Conservation (phyloP, 2,888 invertebrate species). For the Rhagium mordax region DNA sequence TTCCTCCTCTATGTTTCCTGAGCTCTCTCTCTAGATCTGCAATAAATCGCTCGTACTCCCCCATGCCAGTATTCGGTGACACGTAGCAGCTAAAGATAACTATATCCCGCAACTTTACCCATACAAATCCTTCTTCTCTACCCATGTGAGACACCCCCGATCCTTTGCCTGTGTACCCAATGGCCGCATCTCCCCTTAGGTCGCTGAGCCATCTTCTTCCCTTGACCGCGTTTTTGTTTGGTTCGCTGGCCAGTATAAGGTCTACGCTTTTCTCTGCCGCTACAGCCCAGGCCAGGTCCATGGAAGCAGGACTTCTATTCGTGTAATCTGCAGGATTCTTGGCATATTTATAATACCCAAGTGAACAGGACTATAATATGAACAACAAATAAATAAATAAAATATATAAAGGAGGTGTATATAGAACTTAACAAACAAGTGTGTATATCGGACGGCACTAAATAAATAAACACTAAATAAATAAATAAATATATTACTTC, state of each 20-base stretch:
- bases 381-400: no score
- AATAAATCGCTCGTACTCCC: background rate
- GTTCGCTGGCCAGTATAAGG: background rate
- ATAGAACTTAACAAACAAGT: no score
- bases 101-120: background rate
- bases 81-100: background rate
- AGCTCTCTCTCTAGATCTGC: background rate
- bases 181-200: background rate
- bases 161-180: background rate
- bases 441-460: no score
- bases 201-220: background rate
- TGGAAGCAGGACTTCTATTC: background rate
- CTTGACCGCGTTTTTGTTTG: background rate
- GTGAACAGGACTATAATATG: no score
- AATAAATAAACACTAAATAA: no score
- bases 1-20: no score
- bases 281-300: background rate
- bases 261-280: background rate
- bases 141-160: background rate
- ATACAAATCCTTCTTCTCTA: background rate
- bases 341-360: background rate
- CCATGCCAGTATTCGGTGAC: background rate
- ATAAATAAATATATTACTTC: no score
- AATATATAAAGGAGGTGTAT: no score
- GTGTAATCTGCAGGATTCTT: background rate